These are phyloP conservation scores for Gobius niger DNA, from an alignment of 2,113 vertebrate genomes.

Conservation along the genomic window DNA sequence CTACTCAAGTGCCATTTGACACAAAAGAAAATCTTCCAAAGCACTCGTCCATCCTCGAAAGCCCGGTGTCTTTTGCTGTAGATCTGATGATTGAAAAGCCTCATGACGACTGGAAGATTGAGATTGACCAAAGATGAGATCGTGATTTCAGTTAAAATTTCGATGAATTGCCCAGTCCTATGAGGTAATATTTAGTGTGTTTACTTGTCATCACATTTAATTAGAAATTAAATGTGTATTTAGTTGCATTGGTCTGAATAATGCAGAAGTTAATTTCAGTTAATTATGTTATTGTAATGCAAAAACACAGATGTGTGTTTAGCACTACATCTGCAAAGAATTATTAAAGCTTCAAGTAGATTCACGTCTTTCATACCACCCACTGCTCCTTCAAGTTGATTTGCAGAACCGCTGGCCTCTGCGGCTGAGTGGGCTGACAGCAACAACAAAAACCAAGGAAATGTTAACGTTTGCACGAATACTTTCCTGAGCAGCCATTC, in stretches of 20 bases:
- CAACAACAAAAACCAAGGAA: constrained; percentile 24
- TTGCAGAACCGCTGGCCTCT: constrained; percentile 16
- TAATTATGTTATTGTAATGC: neutral
- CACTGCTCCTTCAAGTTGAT: constrained; percentile 8
- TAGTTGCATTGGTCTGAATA: neutral
- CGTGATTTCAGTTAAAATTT: too few species aligned
- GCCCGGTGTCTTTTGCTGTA: too few species aligned
- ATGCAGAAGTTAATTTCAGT: neutral
- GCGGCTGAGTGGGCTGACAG: constrained; percentile 19
- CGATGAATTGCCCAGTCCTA: too few species aligned
- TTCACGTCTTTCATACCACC: constrained; percentile 23
- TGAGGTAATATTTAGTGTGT: neutral
- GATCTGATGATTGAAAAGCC: too few species aligned
- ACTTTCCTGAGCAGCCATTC: neutral
- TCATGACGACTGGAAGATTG: too few species aligned
- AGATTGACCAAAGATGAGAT: too few species aligned
- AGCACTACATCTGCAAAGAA: neutral
- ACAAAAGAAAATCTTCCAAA: too few species aligned
- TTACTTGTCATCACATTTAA: constrained; percentile 2
- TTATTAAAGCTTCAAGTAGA: constrained; percentile 12
- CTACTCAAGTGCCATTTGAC: too few species aligned
- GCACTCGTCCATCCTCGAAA: too few species aligned
- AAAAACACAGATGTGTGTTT: neutral
- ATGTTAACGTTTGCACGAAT: neutral
- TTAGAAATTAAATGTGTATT: neutral